A percentile compares a stretch with the other conserved stretches of the same genome.
phyloP scores from a whole-genome alignment of 2,888 invertebrate species.

The Petrolisthes cinctipes region DNA sequence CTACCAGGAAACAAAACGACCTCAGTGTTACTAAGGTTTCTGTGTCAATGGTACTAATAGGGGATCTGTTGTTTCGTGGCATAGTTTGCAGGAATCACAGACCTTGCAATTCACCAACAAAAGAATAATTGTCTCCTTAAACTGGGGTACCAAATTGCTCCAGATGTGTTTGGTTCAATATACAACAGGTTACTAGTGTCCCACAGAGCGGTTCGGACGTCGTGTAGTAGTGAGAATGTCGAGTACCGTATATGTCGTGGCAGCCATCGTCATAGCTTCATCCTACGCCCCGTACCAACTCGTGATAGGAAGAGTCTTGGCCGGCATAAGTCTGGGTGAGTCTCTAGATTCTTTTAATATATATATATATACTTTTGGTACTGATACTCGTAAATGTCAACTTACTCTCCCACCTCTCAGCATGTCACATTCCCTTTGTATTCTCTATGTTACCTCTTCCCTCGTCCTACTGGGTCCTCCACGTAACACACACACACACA shows the following conservation, averaged over 20 bases:
- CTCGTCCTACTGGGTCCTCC: background rate
- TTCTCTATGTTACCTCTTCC: background rate
- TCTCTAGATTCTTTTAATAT: background rate
- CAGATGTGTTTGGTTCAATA: no score
- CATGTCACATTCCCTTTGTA: background rate
- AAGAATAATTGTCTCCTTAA: no score
- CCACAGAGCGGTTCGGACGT: background rate
- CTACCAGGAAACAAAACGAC: no score
- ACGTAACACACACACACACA: constrained; percentile 16
- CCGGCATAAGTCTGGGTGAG: background rate
- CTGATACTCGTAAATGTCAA: background rate
- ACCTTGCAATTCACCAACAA: no score
- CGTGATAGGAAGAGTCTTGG: background rate
- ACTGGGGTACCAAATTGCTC: no score
- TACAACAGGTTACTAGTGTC: background rate
- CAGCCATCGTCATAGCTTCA: background rate
- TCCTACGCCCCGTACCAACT: background rate
- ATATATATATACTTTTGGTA: no score
- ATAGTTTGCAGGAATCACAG: no score
- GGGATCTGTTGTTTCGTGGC: no score
- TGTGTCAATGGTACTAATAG: no score
- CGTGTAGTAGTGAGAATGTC: background rate
- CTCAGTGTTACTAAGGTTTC: no score
- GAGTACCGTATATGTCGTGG: background rate
- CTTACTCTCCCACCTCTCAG: background rate